Conservation (phyloP, 2,888 invertebrate genomes). For the Hypomecis atomaria region DNA sequence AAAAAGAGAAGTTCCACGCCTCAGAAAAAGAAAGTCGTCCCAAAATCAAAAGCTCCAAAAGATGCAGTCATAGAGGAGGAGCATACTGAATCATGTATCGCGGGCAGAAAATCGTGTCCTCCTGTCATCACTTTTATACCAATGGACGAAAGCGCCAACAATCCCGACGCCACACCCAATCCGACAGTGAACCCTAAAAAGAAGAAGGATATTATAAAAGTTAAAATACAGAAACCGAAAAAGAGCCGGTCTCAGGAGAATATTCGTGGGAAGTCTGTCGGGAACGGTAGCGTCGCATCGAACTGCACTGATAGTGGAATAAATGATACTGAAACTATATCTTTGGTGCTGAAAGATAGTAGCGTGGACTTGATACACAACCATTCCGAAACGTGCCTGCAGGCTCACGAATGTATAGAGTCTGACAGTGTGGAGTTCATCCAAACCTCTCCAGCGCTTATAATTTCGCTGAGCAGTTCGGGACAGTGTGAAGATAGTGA, state of each 20-base stretch:
- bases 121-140: constrained; percentile 52
- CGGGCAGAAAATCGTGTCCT: constrained; percentile 66
- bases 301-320: constrained; percentile 63
- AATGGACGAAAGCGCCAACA: constrained; percentile 40
- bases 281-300: constrained; percentile 45
- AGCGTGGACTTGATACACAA: constrained; percentile 75
- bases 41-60: constrained; percentile 49
- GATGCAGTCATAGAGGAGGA: constrained; percentile 65
- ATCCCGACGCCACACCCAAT: constrained; percentile 35
- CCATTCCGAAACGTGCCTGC: constrained; percentile 75
- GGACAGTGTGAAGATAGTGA: constrained; percentile 40
- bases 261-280: constrained; percentile 25
- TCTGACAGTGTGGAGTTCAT: constrained; percentile 63
- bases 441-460: constrained; percentile 55
- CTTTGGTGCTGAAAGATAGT: constrained; percentile 49
- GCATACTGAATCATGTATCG: constrained; percentile 61
- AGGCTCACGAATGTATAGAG: constrained; percentile 66
- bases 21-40: constrained; percentile 52
- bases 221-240: constrained; percentile 71
- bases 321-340: constrained; percentile 56
- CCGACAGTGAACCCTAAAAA: constrained; percentile 50
- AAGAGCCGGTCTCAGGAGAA: constrained; percentile 42
- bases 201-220: constrained; percentile 74
- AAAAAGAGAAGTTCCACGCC: constrained; percentile 68
- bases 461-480: constrained; percentile 59